A percentile compares a stretch with the other conserved stretches of the same genome.
These are phyloP conservation scores for Leptosomus discolor DNA, from an alignment of 2,113 vertebrate species.

Conservation along the genomic window DNA sequence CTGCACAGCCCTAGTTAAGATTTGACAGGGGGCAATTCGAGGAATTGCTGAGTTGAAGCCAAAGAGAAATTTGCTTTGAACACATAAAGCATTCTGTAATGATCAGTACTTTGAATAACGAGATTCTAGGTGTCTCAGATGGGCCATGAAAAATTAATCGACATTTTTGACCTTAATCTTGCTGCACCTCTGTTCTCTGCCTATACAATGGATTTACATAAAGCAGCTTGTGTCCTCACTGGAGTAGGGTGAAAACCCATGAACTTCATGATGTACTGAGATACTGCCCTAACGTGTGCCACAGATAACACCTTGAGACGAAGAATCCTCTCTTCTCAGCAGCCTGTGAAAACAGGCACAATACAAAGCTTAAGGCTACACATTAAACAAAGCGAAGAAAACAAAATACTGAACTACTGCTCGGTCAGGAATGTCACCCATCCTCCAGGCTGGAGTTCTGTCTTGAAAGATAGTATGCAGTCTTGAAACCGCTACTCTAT, in stretches of 20 bases:
- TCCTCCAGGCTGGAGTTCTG: neutral
- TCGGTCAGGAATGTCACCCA: neutral
- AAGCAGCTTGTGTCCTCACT: neutral
- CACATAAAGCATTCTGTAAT: conserved; percentile 9
- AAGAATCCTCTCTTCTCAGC: neutral
- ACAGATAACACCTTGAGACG: neutral
- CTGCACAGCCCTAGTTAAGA: neutral
- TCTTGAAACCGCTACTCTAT: neutral
- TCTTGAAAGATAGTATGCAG: neutral
- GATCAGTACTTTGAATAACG: conserved; percentile 9
- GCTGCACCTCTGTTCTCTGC: neutral
- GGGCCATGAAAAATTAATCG: conserved; percentile 29
- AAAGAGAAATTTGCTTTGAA: conserved; percentile 38
- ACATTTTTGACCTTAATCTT: conserved; percentile 41
- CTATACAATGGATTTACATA: conserved; percentile 15
- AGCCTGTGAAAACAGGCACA: neutral
- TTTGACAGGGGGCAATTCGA: neutral
- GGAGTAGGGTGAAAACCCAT: neutral
- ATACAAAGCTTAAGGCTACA: neutral
- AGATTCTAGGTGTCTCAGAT: conserved; percentile 26
- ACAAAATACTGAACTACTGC: neutral
- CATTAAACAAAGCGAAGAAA: neutral
- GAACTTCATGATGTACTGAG: neutral
- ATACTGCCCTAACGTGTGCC: neutral
- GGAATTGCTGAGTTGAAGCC: neutral